Conservation (phyloP, 2,797 vertebrate genomes). For the Liparis tanakae region DNA sequence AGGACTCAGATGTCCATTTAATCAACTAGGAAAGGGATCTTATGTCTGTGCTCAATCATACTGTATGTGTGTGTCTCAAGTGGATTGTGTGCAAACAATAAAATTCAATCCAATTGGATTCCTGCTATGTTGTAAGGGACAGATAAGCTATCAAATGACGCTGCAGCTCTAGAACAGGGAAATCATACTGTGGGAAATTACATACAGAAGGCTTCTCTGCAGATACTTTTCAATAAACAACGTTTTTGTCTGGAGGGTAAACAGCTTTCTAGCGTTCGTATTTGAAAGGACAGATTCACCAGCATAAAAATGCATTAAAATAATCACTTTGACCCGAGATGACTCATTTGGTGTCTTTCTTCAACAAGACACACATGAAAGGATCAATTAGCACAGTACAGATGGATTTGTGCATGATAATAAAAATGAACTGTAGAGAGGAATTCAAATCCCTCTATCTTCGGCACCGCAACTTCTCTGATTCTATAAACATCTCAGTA, state of each 20-base stretch:
- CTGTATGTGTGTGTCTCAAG: slow-evolving; percentile 72
- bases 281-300: slow-evolving; percentile 22
- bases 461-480: slow-evolving; percentile 26
- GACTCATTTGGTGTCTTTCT: slow-evolving; percentile 54
- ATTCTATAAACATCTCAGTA: slow-evolving; percentile 50
- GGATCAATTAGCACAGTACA: slow-evolving; percentile 61
- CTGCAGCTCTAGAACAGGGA: slow-evolving; percentile 48
- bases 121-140: slow-evolving; percentile 58
- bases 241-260: slow-evolving; percentile 39
- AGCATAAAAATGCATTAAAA: slow-evolving; percentile 11
- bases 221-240: slow-evolving; percentile 23
- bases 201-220: slow-evolving; percentile 30
- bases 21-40: slow-evolving; percentile 56
- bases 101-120: slow-evolving; percentile 69
- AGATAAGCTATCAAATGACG: slow-evolving; percentile 69
- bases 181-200: slow-evolving; percentile 65
- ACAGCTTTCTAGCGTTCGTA: slow-evolving; percentile 43
- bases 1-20: slow-evolving; percentile 68
- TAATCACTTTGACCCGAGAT: slow-evolving; percentile 43
- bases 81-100: slow-evolving; percentile 71
- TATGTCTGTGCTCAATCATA: slow-evolving; percentile 64
- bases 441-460: slow-evolving; percentile 59
- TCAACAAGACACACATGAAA: slow-evolving; percentile 51
- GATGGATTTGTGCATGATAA: slow-evolving; percentile 62
- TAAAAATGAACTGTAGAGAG: slow-evolving; percentile 60